Conservation (phyloP, 2,113 vertebrate species). For the Vidua chalybeata region DNA sequence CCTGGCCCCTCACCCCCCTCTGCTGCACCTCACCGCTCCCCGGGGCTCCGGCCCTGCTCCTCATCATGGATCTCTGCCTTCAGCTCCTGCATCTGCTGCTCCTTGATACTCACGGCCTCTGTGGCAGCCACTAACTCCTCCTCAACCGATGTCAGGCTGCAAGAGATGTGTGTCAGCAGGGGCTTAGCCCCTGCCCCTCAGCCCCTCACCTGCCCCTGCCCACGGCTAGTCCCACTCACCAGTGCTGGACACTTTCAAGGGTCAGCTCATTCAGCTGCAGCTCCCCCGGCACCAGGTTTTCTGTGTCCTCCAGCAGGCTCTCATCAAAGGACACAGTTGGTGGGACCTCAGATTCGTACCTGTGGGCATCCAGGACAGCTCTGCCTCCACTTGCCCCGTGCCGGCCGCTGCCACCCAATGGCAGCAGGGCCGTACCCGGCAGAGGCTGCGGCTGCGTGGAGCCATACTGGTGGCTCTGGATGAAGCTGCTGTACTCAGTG, state of each 20-base stretch:
- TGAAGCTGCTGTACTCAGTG: constrained; percentile 85
- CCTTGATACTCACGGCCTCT: constrained; percentile 67
- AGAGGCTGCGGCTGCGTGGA: accelerated
- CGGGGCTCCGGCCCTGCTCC: constrained; percentile 51
- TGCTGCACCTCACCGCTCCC: constrained; percentile 63
- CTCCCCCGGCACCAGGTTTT: constrained; percentile 77
- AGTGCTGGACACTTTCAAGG: constrained; percentile 87
- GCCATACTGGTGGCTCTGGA: constrained; percentile 84
- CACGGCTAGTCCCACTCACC: constrained; percentile 51
- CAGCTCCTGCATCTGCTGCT: constrained; percentile 77
- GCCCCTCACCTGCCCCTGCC: not conserved
- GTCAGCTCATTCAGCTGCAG: constrained; percentile 92
- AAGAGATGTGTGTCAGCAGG: accelerated
- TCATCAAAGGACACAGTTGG: constrained; percentile 83
- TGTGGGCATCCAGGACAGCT: constrained; percentile 11
- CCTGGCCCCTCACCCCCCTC: accelerated
- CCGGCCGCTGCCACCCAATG: accelerated
- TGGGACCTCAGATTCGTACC: constrained; percentile 78
- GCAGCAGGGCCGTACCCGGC: not conserved
- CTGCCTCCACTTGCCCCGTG: not conserved
- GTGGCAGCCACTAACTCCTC: constrained; percentile 82
- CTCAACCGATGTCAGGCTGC: constrained; percentile 77
- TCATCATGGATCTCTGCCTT: constrained; percentile 78
- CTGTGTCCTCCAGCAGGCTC: constrained; percentile 84
- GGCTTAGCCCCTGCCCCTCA: not conserved